Conservation (phyloP, 2,888 invertebrate genomes). For the Theretra japonica region DNA sequence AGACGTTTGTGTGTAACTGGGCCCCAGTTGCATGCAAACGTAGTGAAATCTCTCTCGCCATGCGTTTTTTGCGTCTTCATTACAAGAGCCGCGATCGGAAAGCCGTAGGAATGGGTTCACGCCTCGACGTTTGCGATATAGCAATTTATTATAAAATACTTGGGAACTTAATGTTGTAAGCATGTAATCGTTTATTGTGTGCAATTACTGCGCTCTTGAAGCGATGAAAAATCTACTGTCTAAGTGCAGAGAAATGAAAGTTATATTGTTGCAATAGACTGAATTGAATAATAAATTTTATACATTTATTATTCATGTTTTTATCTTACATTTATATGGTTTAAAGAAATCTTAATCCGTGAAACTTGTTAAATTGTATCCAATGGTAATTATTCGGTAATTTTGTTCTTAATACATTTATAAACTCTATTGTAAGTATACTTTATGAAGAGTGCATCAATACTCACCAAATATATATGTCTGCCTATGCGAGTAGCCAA, state of each 20-base stretch:
- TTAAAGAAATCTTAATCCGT: background rate
- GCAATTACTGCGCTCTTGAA: background rate
- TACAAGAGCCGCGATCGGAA: conserved; percentile 10
- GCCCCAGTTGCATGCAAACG: conserved; percentile 33
- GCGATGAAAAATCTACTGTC: conserved; percentile 7
- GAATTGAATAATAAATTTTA: too few relatives aligned
- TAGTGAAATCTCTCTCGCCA: conserved; percentile 31
- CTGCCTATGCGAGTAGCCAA: too few relatives aligned
- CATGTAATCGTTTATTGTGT: background rate
- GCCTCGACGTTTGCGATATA: background rate
- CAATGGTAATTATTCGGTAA: too few relatives aligned
- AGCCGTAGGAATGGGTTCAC: conserved; percentile 12
- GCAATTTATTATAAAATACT: conserved; percentile 5
- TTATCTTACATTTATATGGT: conserved; percentile 11
- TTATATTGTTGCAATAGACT: background rate
- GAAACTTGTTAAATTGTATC: too few relatives aligned
- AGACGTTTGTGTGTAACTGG: background rate
- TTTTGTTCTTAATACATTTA: too few relatives aligned
- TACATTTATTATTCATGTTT: background rate
- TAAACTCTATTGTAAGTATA: too few relatives aligned
- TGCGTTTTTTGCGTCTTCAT: conserved; percentile 10
- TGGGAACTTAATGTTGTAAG: conserved; percentile 9
- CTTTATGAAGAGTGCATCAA: too few relatives aligned
- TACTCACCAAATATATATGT: too few relatives aligned
- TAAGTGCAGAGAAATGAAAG: background rate